A percentile compares a stretch with the other conserved stretches of the same genome.
These are phyloP conservation scores for Amblyopsis rosae DNA, from an alignment of 2,113 vertebrate species.

Conservation along the genomic window DNA sequence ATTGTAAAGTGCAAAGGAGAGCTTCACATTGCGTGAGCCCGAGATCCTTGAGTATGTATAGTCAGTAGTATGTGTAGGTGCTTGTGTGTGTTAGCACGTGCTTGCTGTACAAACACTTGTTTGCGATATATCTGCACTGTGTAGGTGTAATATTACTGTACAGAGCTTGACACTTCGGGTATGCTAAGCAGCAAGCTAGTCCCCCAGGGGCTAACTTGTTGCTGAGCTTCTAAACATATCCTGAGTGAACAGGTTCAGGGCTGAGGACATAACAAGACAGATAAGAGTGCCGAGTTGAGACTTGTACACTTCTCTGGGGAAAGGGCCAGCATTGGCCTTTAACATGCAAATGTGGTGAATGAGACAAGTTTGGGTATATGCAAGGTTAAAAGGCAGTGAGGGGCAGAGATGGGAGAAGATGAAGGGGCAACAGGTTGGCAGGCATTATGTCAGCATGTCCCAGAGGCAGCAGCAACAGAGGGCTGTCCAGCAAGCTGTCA, in stretches of 20 bases:
- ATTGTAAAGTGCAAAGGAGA: conserved; percentile 70
- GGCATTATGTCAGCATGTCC: conserved; percentile 91
- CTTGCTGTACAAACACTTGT: background rate
- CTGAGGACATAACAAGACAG: conserved; percentile 35
- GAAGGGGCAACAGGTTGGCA: conserved; percentile 9
- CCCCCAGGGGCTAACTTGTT: too few species aligned
- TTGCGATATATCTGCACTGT: background rate
- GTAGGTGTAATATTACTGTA: conserved; percentile 17
- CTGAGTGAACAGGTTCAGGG: conserved; percentile 20
- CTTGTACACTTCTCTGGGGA: conserved; percentile 10
- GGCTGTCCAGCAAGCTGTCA: conserved; percentile 94
- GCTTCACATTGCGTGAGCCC: conserved; percentile 56
- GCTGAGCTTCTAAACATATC: conserved; percentile 32
- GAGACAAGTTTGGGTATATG: conserved; percentile 8
- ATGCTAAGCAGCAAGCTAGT: too few species aligned
- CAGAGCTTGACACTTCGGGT: conserved; percentile 32
- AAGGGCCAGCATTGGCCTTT: conserved; percentile 15
- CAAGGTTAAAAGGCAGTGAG: conserved; percentile 19
- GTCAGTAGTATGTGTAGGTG: conserved; percentile 13
- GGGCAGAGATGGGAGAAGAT: conserved; percentile 40
- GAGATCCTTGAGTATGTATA: conserved; percentile 35
- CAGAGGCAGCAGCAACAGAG: conserved; percentile 97
- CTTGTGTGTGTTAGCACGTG: background rate
- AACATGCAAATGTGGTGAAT: conserved; percentile 35
- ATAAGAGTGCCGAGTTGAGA: conserved; percentile 12